These are phyloP conservation scores for Lysiphlebus fabarum DNA, from an alignment of 1,140 invertebrate genomes.

Conservation along the genomic window DNA sequence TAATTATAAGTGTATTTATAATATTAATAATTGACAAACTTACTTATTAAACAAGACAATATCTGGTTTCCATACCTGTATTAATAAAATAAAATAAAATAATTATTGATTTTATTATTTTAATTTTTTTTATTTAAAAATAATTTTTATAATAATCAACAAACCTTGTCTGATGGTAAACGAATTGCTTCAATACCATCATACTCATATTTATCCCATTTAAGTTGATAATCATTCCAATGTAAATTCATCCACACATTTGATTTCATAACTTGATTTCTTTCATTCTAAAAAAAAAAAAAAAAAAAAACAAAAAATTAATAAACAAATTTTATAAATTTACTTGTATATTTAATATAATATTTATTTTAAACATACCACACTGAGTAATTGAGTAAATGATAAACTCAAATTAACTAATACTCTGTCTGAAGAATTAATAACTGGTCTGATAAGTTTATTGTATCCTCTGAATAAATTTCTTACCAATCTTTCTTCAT, in stretches of 20 bases:
- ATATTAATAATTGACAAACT: slow-evolving; percentile 48
- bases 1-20: slow-evolving; percentile 5
- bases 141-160: too few species aligned
- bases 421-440: slow-evolving; percentile 96
- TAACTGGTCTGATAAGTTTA: slow-evolving; percentile 96
- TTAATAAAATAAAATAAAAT: too few species aligned
- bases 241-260: slow-evolving; percentile 96
- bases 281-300: slow-evolving; percentile 80
- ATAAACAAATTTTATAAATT: slow-evolving; percentile 23
- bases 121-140: too few species aligned
- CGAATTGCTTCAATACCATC: slow-evolving; percentile 93
- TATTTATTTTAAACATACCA: slow-evolving; percentile 67
- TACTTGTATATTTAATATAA: too few species aligned
- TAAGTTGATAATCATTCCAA: slow-evolving; percentile 97
- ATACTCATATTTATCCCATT: slow-evolving; percentile 97
- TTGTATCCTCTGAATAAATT: slow-evolving; percentile 99
- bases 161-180: slow-evolving; percentile 86
- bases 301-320: neutral
- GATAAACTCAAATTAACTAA: slow-evolving; percentile 94
- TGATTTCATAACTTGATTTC: slow-evolving; percentile 99
- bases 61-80: slow-evolving; percentile 93
- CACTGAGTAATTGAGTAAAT: slow-evolving; percentile 98
- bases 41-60: slow-evolving; percentile 99
- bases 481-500: slow-evolving; percentile 92
- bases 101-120: too few species aligned